phyloP scores from a whole-genome alignment of 2,113 vertebrate genomes.

The Datnioides undecimradiatus region DNA sequence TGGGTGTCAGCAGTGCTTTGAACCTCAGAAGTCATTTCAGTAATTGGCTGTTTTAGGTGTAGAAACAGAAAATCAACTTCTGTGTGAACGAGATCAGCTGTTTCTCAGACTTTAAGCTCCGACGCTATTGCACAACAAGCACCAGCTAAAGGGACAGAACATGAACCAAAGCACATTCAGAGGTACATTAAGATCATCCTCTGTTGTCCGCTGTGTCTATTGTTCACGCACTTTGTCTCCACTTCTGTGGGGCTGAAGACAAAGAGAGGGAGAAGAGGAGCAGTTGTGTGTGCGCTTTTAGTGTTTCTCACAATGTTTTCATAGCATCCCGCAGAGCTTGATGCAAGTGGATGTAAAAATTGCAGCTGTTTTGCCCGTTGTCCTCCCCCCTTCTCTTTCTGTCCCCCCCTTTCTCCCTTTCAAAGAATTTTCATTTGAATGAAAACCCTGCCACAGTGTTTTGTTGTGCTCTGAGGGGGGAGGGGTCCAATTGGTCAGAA shows the following conservation, averaged over 20 bases:
- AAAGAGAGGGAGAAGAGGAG: constrained; percentile 41
- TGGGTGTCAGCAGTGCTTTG: constrained; percentile 1
- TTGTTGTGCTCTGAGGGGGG: constrained; percentile 79
- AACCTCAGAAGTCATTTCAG: background rate
- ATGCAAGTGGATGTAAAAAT: constrained; percentile 78
- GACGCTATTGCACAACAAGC: background rate
- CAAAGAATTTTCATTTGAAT: constrained; percentile 87
- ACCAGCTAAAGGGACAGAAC: background rate
- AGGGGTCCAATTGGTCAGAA: constrained; percentile 76
- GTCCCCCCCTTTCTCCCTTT: constrained; percentile 70
- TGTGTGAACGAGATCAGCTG: no score
- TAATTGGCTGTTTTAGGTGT: background rate
- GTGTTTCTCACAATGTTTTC: constrained; percentile 42
- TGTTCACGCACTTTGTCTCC: constrained; percentile 8
- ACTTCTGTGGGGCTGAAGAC: constrained; percentile 35
- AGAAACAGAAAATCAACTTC: no score
- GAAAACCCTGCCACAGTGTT: constrained; percentile 83
- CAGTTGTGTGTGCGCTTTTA: constrained; percentile 46
- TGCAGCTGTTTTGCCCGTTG: constrained; percentile 79
- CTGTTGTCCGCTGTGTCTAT: constrained; percentile 8
- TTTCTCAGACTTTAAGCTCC: background rate
- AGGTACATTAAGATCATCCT: background rate
- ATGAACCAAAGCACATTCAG: background rate
- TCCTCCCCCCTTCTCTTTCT: background rate
- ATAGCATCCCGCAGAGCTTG: constrained; percentile 67